phyloP scores from a whole-genome alignment of 2,888 invertebrate genomes.

The Acheta domesticus region DNA sequence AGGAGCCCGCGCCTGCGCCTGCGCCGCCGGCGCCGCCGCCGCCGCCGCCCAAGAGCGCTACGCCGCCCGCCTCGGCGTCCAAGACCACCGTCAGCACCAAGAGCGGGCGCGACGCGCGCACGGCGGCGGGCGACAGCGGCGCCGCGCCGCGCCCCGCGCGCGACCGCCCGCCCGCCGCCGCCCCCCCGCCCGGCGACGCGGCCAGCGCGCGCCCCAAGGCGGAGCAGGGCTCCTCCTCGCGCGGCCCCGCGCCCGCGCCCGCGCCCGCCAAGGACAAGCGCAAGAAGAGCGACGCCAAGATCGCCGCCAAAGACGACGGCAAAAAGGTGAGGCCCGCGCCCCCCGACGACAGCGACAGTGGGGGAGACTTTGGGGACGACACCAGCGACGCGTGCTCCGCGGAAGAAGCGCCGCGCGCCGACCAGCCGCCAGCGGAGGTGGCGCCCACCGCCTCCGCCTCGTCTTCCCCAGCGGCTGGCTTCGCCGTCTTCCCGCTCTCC shows the following conservation, averaged over 20 bases:
- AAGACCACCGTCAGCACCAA: background rate
- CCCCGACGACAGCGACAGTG: too few species aligned
- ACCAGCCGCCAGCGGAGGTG: too few species aligned
- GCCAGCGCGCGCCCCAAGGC: background rate
- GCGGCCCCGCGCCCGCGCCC: too few species aligned
- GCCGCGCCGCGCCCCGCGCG: background rate
- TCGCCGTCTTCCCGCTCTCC: too few species aligned
- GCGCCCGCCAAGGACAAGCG: background rate
- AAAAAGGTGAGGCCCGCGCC: background rate
- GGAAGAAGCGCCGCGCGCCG: too few species aligned
- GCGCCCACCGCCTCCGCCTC: too few species aligned
- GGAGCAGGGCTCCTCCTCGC: background rate
- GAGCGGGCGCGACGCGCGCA: background rate
- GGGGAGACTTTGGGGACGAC: too few species aligned
- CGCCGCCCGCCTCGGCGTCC: background rate
- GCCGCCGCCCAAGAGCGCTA: background rate
- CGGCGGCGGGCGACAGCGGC: background rate
- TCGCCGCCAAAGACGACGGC: background rate
- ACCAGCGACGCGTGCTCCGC: too few species aligned
- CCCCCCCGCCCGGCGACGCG: background rate
- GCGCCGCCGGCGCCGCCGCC: background rate
- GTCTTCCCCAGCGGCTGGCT: too few species aligned
- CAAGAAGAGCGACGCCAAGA: background rate
- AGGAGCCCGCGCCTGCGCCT: background rate
- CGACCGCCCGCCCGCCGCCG: background rate